Percentiles rank a stretch among this genome's conserved stretches.
phyloP scores from a whole-genome alignment of 2,888 invertebrate species.

The Galeruca laticollis region DNA sequence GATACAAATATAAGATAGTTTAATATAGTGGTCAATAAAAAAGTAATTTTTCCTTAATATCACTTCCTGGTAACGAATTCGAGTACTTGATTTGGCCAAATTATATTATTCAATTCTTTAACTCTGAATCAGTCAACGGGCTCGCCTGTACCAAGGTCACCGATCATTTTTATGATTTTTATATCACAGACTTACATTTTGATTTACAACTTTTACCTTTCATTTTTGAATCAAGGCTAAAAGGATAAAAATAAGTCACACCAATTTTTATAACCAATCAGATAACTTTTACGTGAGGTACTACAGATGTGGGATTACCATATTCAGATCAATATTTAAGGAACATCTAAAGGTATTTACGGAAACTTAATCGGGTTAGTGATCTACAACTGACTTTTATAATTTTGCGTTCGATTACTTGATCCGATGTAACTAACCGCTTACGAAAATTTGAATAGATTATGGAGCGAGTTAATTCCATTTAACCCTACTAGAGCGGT shows the following conservation, averaged over 20 bases:
- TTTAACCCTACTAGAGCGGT: no score
- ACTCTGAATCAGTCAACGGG: not conserved
- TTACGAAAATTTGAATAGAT: no score
- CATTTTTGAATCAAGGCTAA: slow-evolving; percentile 13
- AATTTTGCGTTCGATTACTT: no score
- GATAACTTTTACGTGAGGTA: not conserved
- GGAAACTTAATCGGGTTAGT: no score
- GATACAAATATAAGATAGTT: not conserved
- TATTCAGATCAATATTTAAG: no score
- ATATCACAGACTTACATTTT: slow-evolving; percentile 12
- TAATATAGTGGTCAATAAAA: not conserved
- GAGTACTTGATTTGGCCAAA: not conserved
- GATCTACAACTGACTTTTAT: no score
- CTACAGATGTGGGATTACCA: not conserved
- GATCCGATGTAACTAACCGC: no score
- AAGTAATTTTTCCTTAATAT: not conserved
- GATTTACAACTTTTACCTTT: slow-evolving; percentile 10
- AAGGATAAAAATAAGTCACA: not conserved
- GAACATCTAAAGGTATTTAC: no score
- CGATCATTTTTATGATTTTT: slow-evolving; percentile 16
- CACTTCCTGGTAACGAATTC: not conserved
- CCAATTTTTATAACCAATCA: slow-evolving; percentile 1
- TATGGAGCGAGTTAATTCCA: no score
- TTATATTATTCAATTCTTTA: not conserved
- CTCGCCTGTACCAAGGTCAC: slow-evolving; percentile 10